Conservation (phyloP, 2,888 invertebrate genomes). For the Venusia cambrica region DNA sequence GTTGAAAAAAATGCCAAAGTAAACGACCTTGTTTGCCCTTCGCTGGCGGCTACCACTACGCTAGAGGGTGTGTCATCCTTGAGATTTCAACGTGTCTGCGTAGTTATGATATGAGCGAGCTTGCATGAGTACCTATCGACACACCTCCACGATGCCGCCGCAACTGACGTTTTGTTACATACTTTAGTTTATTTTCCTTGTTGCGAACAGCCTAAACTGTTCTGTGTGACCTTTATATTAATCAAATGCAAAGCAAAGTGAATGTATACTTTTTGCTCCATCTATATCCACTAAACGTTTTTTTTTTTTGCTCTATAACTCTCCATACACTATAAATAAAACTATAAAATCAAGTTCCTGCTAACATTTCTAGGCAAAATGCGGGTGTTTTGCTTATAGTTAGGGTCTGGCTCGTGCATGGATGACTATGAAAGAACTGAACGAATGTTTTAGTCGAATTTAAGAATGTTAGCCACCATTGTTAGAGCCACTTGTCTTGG, state of each 20-base stretch:
- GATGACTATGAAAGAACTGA: too few species aligned
- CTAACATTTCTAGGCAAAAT: too few species aligned
- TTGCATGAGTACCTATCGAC: constrained; percentile 14
- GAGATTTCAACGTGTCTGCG: constrained; percentile 9
- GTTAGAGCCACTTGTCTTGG: too few species aligned
- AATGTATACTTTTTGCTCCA: constrained; percentile 13
- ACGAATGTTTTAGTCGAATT: too few species aligned
- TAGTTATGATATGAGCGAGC: constrained; percentile 9
- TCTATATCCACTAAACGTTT: too few species aligned
- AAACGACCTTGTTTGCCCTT: constrained; percentile 33
- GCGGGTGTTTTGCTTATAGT: too few species aligned
- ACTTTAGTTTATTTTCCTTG: constrained; percentile 18
- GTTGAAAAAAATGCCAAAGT: constrained; percentile 5
- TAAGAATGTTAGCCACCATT: too few species aligned
- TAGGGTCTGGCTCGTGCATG: too few species aligned
- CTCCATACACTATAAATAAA: too few species aligned
- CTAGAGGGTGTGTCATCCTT: constrained; percentile 43
- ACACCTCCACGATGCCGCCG: constrained; percentile 19
- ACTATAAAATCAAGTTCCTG: too few species aligned
- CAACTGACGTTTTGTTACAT: constrained; percentile 11
- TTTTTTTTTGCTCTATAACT: too few species aligned
- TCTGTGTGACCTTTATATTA: constrained; percentile 10
- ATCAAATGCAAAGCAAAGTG: constrained; percentile 10
- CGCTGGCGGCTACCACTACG: constrained; percentile 30
- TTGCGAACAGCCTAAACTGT: constrained; percentile 6